phyloP scores from a whole-genome alignment of 2,113 vertebrate genomes.

The Euleptes europaea region DNA sequence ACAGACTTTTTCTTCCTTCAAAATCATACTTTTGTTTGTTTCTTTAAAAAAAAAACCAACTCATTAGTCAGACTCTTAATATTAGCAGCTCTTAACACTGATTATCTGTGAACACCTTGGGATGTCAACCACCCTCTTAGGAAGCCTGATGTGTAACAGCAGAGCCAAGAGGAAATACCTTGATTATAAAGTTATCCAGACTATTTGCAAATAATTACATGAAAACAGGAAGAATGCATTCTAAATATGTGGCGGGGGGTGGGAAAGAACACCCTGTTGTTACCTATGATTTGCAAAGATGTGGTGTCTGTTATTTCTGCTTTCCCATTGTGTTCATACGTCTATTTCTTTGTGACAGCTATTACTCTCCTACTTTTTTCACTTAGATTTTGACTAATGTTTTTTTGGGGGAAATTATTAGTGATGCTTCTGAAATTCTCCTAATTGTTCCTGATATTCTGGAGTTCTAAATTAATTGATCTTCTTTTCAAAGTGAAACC shows the following conservation, averaged over 20 bases:
- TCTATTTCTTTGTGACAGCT: background rate
- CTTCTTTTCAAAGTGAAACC: too few relatives aligned
- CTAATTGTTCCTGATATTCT: too few relatives aligned
- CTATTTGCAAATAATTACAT: conserved; percentile 85
- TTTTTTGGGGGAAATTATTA: too few relatives aligned
- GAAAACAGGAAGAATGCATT: conserved; percentile 78
- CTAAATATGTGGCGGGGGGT: conserved; percentile 57
- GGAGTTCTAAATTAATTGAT: too few relatives aligned
- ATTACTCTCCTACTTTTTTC: background rate
- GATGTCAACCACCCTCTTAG: conserved; percentile 80
- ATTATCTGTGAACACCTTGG: conserved; percentile 83
- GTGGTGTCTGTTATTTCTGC: conserved; percentile 43
- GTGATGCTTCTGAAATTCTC: too few relatives aligned
- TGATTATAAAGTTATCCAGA: conserved; percentile 82
- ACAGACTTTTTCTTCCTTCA: background rate
- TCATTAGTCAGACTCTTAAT: conserved; percentile 79
- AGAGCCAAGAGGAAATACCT: conserved; percentile 82
- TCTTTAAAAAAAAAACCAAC: conserved; percentile 11
- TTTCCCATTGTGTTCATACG: background rate
- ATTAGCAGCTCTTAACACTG: conserved; percentile 80
- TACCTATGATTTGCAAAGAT: conserved; percentile 66
- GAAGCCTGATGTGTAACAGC: conserved; percentile 76
- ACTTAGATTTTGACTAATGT: background rate
- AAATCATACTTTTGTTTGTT: conserved; percentile 14
- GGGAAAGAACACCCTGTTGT: conserved; percentile 61